Evolutionary conservation across 2,797 vertebrate species (phyloP), one percentile per base, ranked within the genome.

Genomic region (Acipenser transmontanus): DNA sequence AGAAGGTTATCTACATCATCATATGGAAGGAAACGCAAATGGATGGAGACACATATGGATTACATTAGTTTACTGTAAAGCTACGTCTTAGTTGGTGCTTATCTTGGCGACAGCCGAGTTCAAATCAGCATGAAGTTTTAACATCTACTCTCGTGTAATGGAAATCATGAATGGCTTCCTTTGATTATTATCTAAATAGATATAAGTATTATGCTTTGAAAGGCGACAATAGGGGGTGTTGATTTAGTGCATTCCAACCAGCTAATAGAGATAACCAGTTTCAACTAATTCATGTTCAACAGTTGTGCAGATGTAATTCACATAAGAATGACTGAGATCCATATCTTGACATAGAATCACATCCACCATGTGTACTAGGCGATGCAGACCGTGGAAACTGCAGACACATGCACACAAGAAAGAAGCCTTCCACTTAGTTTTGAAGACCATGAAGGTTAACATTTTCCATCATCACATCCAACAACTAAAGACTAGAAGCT

Each of bases 201-300:
- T 67, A 49, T 50, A 17, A 61, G 66, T 56, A 2, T 34, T 59
- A 49, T 59, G 2, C 62, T 34, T 56, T 57, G 51, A 70, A 72
- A 77, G 65, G 63, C 68, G 77, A 11, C 4, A 34, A 3, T 4
- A 34, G 34, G 4, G 20, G 50, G 62, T 70, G n/a, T 63, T 69
- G 69, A 76, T 65, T 56, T 56, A 66, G 47, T 10, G 54, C 59
- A 70, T 64, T 77, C 71, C 69, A 77, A 57, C 47, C 66, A 67
- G 62, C 62, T 51, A 69, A 64, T 13, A 60, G 78, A 59, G 57
- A 12, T 12, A 34, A 61, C 14, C 57, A 14, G 1, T 72, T 20
- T n/a, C n/a, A 20, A 8, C 48, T 61, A 9, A 20, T 20, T 61
- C 60, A 61, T 34, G 2, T 47, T 48, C 47, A n/a, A 13, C 48